Conservation (phyloP, 2,888 invertebrate genomes). For the Diarsia mendica region DNA sequence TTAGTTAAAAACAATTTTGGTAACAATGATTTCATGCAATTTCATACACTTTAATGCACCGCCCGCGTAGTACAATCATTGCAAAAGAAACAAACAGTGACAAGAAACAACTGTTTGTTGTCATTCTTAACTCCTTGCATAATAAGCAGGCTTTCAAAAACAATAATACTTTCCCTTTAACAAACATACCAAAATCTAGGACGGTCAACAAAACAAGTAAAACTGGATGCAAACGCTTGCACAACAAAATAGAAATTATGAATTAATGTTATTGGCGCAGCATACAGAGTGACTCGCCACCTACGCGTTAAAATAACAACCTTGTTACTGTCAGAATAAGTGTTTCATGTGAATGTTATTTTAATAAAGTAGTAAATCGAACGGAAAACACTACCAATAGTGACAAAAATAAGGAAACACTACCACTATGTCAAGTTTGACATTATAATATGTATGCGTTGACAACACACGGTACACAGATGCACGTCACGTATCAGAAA, state of each 20-base stretch:
- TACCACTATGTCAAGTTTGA: constrained; percentile 32
- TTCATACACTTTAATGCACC: neutral
- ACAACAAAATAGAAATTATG: constrained; percentile 66
- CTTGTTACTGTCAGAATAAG: constrained; percentile 70
- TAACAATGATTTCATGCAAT: neutral
- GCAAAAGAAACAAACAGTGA: neutral
- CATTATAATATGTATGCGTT: constrained; percentile 41
- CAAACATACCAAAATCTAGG: constrained; percentile 53
- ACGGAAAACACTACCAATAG: constrained; percentile 30
- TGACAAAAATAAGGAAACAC: constrained; percentile 26
- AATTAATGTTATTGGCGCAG: constrained; percentile 64
- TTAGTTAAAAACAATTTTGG: neutral
- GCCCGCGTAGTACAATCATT: neutral
- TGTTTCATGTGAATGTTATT: constrained; percentile 44
- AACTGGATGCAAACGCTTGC: constrained; percentile 69
- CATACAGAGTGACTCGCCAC: constrained; percentile 59
- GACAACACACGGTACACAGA: constrained; percentile 61
- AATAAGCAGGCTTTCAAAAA: constrained; percentile 9
- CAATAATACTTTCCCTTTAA: constrained; percentile 33
- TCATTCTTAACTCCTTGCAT: constrained; percentile 1
- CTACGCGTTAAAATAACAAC: constrained; percentile 64
- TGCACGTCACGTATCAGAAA: constrained; percentile 69
- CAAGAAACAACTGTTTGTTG: neutral
- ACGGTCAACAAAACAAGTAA: constrained; percentile 63
- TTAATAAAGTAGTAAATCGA: constrained; percentile 41